A percentile compares a stretch with the other conserved stretches of the same genome.
Conservation (phyloP, 2,888 invertebrate species). For the Iphiclides podalirius region DNA sequence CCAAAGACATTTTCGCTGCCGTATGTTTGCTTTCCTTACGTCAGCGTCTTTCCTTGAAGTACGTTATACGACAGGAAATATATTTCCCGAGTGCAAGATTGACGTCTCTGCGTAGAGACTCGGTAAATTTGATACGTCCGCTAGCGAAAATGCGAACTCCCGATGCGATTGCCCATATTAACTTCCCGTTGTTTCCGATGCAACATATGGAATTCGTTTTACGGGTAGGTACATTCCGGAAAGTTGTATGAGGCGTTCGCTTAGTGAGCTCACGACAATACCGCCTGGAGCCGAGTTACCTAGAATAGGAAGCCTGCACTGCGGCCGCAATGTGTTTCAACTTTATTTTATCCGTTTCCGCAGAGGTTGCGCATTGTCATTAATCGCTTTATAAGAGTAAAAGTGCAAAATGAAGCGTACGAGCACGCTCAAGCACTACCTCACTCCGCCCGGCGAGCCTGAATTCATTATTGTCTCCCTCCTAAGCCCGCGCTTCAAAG, state of each 20-base stretch:
- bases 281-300: constrained; percentile 21
- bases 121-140: constrained; percentile 42
- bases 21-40: constrained; percentile 46
- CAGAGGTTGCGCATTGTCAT: constrained; percentile 62
- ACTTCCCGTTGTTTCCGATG: neutral
- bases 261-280: constrained; percentile 20
- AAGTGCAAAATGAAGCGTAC: constrained; percentile 69
- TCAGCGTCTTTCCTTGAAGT: constrained; percentile 44
- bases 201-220: neutral
- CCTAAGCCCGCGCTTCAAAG: constrained; percentile 69
- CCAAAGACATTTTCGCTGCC: constrained; percentile 47
- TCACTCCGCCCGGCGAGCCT: constrained; percentile 45
- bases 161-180: neutral
- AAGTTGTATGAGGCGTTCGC: constrained; percentile 13
- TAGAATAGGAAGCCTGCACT: constrained; percentile 34
- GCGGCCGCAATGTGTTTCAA: constrained; percentile 59
- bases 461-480: constrained; percentile 74
- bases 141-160: constrained; percentile 10
- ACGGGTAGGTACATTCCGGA: constrained; percentile 13
- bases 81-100: constrained; percentile 30
- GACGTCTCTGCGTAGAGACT: constrained; percentile 39
- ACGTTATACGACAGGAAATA: constrained; percentile 33
- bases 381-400: constrained; percentile 71
- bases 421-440: constrained; percentile 53
- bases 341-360: constrained; percentile 56